Percentiles rank a stretch among this genome's conserved stretches.
phyloP scores from a whole-genome alignment of 2,113 vertebrate species.

The Halcyon malimbica region DNA sequence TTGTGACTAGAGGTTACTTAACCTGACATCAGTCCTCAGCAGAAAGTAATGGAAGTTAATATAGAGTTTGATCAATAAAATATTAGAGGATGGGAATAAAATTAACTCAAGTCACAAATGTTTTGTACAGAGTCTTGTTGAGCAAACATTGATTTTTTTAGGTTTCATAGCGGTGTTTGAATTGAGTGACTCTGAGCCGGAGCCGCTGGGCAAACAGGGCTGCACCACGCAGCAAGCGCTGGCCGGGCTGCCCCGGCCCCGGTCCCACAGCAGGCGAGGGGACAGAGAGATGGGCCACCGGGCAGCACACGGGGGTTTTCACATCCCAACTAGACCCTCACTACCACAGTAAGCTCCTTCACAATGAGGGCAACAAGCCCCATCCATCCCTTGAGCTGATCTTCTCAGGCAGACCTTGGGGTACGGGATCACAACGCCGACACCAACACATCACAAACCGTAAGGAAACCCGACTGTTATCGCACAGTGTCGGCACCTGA shows the following conservation, averaged over 20 bases:
- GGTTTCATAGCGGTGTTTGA: conserved; percentile 18
- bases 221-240: not conserved
- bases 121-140: conserved; percentile 48
- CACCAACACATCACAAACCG: rapidly evolving
- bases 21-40: conserved; percentile 50
- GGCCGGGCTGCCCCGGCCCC: not conserved
- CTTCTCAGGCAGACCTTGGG: not conserved
- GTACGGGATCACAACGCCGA: not conserved
- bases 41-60: conserved; percentile 44
- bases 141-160: conserved; percentile 49
- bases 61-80: conserved; percentile 62
- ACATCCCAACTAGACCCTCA: rapidly evolving
- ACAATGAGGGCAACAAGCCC: not conserved
- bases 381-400: not conserved
- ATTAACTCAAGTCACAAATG: conserved; percentile 62
- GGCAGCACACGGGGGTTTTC: not conserved
- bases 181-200: not conserved
- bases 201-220: not conserved
- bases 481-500: not conserved
- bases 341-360: not conserved
- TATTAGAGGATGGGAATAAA: conserved; percentile 66
- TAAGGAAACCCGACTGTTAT: not conserved
- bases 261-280: not conserved
- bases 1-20: conserved; percentile 40
- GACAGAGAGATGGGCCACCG: not conserved